Conservation (phyloP, 2,888 invertebrate species). For the Eristalis tenax region DNA sequence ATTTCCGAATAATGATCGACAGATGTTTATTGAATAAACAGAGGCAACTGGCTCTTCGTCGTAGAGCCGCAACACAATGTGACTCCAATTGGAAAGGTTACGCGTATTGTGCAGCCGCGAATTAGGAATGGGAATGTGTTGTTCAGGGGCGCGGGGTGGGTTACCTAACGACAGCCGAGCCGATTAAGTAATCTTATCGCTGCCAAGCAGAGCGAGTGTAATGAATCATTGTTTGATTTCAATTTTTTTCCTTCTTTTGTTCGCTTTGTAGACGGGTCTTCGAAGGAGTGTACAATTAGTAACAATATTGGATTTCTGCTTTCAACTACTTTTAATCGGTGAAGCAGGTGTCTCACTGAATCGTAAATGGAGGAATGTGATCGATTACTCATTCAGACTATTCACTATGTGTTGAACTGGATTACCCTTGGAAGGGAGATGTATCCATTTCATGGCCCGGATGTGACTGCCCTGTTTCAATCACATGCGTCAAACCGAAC, state of each 20-base stretch:
- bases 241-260: slow-evolving; percentile 25
- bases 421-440: too few relatives aligned
- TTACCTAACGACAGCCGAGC: slow-evolving; percentile 35
- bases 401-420: too few relatives aligned
- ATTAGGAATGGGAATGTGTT: slow-evolving; percentile 28
- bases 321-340: slow-evolving; percentile 23
- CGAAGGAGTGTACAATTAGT: slow-evolving; percentile 28
- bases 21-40: slow-evolving; percentile 63
- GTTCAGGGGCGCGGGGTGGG: not conserved
- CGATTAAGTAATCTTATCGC: slow-evolving; percentile 63
- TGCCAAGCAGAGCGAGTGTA: slow-evolving; percentile 15
- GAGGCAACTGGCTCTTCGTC: not conserved
- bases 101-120: slow-evolving; percentile 51
- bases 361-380: not conserved
- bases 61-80: slow-evolving; percentile 33
- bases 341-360: not conserved
- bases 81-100: slow-evolving; percentile 56
- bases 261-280: not conserved
- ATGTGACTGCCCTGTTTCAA: too few relatives aligned
- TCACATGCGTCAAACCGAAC: too few relatives aligned
- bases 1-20: slow-evolving; percentile 64
- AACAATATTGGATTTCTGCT: slow-evolving; percentile 45
- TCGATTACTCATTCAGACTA: too few relatives aligned
- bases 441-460: too few relatives aligned
- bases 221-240: slow-evolving; percentile 57